Conservation (phyloP, 1,140 invertebrate genomes). For the Phenacoccus solenopsis region DNA sequence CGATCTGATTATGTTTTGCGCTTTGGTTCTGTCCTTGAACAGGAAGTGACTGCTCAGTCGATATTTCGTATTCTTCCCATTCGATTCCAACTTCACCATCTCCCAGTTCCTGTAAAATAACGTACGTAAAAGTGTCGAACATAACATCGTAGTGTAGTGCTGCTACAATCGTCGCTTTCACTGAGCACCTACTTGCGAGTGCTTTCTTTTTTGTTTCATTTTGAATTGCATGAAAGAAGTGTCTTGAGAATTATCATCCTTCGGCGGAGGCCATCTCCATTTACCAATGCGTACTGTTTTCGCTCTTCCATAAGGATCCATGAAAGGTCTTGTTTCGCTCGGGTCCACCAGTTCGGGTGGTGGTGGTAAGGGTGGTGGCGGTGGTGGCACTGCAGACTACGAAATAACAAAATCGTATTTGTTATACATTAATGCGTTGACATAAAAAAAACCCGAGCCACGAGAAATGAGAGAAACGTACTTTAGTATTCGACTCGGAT, state of each 20-base stretch:
- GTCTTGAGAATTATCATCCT: slow-evolving; percentile 52
- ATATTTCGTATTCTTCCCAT: slow-evolving; percentile 70
- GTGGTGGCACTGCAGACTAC: slow-evolving; percentile 46
- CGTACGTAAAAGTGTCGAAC: no score
- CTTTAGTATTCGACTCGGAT: slow-evolving; percentile 28
- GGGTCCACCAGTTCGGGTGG: slow-evolving; percentile 64
- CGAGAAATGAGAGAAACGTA: slow-evolving; percentile 14
- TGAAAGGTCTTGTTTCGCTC: slow-evolving; percentile 61
- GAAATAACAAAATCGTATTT: slow-evolving; percentile 9
- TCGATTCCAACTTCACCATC: slow-evolving; percentile 43
- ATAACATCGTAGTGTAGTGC: no score
- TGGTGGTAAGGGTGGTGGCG: slow-evolving; percentile 72
- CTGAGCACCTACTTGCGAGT: slow-evolving; percentile 26
- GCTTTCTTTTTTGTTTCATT: slow-evolving; percentile 58
- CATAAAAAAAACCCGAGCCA: neutral
- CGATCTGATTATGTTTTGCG: slow-evolving; percentile 18
- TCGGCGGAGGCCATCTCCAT: slow-evolving; percentile 90
- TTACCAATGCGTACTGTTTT: slow-evolving; percentile 93
- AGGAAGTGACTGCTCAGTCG: slow-evolving; percentile 29
- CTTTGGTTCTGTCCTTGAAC: slow-evolving; percentile 6
- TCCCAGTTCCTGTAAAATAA: slow-evolving; percentile 33
- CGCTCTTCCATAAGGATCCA: slow-evolving; percentile 81
- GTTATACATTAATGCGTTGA: neutral
- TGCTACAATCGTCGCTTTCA: no score
- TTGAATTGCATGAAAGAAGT: slow-evolving; percentile 78